phyloP scores from a whole-genome alignment of 2,797 vertebrate species.

The Myotis vivesi region DNA sequence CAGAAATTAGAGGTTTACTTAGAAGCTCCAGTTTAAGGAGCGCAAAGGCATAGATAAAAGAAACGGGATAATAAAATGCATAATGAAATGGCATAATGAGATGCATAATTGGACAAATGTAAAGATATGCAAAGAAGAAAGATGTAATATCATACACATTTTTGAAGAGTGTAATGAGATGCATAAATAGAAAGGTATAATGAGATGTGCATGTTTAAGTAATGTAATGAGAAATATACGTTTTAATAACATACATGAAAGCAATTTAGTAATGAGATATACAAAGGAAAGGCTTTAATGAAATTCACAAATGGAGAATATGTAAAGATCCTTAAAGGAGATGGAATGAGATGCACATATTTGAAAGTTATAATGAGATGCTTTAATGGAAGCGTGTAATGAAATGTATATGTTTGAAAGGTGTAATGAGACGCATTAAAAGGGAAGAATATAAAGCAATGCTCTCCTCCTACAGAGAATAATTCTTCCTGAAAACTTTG shows the following conservation, averaged over 20 bases:
- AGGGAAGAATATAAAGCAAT: constrained; percentile 53
- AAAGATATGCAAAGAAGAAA: constrained; percentile 70
- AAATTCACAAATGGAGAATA: constrained; percentile 71
- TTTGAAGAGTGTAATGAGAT: constrained; percentile 76
- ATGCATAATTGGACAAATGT: constrained; percentile 75
- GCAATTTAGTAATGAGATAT: constrained; percentile 76
- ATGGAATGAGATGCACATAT: constrained; percentile 77
- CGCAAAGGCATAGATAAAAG: constrained; percentile 62
- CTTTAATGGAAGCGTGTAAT: constrained; percentile 73
- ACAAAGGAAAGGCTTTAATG: constrained; percentile 70
- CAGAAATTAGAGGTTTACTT: background rate
- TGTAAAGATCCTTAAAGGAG: constrained; percentile 76
- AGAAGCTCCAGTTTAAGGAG: constrained; percentile 36
- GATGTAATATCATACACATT: constrained; percentile 66
- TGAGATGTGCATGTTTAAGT: constrained; percentile 78
- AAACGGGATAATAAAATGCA: constrained; percentile 64
- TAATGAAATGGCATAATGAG: constrained; percentile 70
- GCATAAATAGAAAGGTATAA: constrained; percentile 76
- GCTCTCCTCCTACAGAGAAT: constrained; percentile 58
- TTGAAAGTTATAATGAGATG: constrained; percentile 73
- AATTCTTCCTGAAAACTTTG: constrained; percentile 53
- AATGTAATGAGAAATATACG: constrained; percentile 75
- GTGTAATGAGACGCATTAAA: constrained; percentile 73
- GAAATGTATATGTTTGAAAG: constrained; percentile 78
- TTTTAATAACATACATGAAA: constrained; percentile 79